Base-by-base conservation (phyloP, 2,797 vertebrate genomes). In the Danio jaintianensis region DNA sequence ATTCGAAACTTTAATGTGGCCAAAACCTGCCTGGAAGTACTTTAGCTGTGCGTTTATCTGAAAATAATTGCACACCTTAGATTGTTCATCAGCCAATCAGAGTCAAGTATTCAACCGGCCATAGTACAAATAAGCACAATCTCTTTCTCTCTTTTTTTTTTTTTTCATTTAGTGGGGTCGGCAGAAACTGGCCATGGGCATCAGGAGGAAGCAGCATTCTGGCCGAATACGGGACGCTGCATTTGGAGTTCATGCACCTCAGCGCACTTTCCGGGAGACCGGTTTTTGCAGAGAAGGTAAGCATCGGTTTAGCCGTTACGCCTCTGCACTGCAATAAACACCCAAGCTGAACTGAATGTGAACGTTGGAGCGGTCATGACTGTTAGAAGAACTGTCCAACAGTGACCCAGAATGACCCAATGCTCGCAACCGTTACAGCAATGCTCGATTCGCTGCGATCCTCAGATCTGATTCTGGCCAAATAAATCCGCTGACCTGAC, bases 171-270 rank as follows among this genome's bases (percentile, higher is more conserved):
- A 99, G 98, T 78, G 97, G 97, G 2, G 95, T 99, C 0, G 97
- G 98, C 63, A 95, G 96, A 74, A 99, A 99, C 87, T 99, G 98
- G 98, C 97, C 97, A 0, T 99, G 98, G 98, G 98, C 98, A 0
- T 99, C 98, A 0, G 98, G 98, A 0, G 98, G 98, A 88, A 99
- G 98, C 95, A 99, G 97, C 87, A 99, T 99, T 90, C 94, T 99
- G 90, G 97, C 98, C 2, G 98, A 99, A 89, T 99, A 98, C 73
- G 98, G 98, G 80, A 99, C 98, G 16, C 92, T 99, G 71, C 98
- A 99, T 85, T 89, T 99, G 91, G 98, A 99, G 89, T 99, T 99
- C 77, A 93, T 98, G 84, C 98, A 99, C 89, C 94, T 99, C 89
- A 97, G 95, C 89, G 91, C 94, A 69, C 94, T 99, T 64, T 98